These are phyloP conservation scores for Brachionus asplanchnoidis DNA, from an alignment of 1,140 invertebrate species.

Conservation along the genomic window DNA sequence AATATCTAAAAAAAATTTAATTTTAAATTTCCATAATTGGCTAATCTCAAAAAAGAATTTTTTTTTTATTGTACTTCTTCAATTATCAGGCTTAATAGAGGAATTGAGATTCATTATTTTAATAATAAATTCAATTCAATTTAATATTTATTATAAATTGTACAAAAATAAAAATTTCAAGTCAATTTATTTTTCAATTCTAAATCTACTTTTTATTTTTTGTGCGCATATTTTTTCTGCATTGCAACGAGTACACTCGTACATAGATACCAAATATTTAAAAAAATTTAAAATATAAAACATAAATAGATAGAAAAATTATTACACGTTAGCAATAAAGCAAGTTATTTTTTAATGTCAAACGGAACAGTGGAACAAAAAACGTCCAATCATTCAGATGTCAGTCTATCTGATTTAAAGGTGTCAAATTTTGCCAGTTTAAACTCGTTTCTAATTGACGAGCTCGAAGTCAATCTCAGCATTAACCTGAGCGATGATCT, in stretches of 20 bases:
- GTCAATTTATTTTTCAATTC: not conserved
- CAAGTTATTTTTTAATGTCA: not conserved
- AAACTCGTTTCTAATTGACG: conserved; percentile 7
- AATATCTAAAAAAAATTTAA: too few species aligned
- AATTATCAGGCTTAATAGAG: too few species aligned
- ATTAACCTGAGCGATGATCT: conserved; percentile 20
- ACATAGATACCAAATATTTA: not conserved
- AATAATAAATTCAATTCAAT: too few species aligned
- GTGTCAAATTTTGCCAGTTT: not conserved
- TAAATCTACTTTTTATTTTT: not conserved
- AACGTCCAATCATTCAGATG: not conserved
- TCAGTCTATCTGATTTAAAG: not conserved
- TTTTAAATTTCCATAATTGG: too few species aligned
- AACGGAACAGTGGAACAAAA: not conserved
- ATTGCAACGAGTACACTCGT: not conserved
- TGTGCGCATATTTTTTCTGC: not conserved
- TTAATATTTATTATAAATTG: too few species aligned
- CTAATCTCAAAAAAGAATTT: too few species aligned
- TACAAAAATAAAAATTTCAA: too few species aligned
- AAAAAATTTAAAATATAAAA: not conserved
- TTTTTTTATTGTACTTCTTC: too few species aligned
- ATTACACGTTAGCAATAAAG: not conserved
- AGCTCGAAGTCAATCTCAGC: not conserved
- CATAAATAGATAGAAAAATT: not conserved
- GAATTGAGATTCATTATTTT: too few species aligned